Evolutionary conservation across 2,113 vertebrate genomes (phyloP).

Genomic region (Dasyurus viverrinus): DNA sequence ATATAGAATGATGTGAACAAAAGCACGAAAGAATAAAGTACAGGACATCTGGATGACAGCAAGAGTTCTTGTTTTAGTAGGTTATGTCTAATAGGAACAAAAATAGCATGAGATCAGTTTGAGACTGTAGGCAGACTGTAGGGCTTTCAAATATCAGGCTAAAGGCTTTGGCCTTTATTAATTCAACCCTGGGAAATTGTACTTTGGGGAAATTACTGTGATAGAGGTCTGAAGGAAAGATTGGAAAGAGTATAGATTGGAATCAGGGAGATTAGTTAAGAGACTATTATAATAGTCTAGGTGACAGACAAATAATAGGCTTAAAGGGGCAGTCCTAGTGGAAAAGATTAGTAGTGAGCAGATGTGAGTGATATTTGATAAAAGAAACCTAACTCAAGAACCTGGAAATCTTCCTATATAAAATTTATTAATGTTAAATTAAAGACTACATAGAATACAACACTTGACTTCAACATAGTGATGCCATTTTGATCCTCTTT

Average conservation of each 20-base stretch:
- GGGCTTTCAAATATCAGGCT: neutral
- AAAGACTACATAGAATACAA: neutral
- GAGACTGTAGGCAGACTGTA: neutral
- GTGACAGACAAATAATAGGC: neutral
- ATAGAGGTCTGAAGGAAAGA: neutral
- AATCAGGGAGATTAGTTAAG: neutral
- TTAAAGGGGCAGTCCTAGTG: neutral
- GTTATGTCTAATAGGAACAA: neutral
- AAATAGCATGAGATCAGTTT: neutral
- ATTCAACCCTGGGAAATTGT: neutral
- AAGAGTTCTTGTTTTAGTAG: neutral
- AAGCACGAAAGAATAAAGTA: neutral
- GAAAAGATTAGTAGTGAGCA: neutral
- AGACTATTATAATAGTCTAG: neutral
- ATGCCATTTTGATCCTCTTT: too few species aligned
- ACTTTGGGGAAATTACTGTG: neutral
- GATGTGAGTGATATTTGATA: neutral
- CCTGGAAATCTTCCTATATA: neutral
- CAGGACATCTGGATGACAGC: neutral
- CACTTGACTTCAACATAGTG: neutral
- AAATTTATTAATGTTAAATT: neutral
- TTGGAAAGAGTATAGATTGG: neutral
- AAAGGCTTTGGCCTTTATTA: neutral
- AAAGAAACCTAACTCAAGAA: neutral
- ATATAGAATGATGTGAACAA: neutral